phyloP scores from a whole-genome alignment of 2,888 invertebrate genomes.

The Rosalia funebris region DNA sequence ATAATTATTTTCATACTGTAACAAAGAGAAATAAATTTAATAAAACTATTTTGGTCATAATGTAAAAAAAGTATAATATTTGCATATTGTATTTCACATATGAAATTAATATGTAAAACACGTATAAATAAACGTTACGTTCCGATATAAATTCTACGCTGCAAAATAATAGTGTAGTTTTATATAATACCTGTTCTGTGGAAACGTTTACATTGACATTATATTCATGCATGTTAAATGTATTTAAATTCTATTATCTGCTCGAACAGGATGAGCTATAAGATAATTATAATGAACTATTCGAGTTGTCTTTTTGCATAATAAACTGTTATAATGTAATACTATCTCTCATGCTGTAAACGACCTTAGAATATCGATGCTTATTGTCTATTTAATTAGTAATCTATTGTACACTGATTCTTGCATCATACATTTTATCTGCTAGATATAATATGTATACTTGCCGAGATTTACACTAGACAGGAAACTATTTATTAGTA shows the following conservation, averaged over 20 bases:
- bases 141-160: too few species aligned
- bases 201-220: neutral
- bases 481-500: constrained; percentile 2
- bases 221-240: neutral
- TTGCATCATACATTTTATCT: constrained; percentile 5
- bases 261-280: constrained; percentile 9
- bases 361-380: constrained; percentile 14
- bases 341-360: constrained; percentile 6
- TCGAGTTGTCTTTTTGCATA: constrained; percentile 15
- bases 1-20: constrained; percentile 74
- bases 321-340: constrained; percentile 5
- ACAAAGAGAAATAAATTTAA: constrained; percentile 19
- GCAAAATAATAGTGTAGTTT: too few species aligned
- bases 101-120: too few species aligned
- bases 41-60: too few species aligned
- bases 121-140: too few species aligned
- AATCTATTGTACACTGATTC: neutral
- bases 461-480: neutral
- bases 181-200: neutral
- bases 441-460: constrained; percentile 4
- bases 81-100: too few species aligned
- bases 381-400: neutral
- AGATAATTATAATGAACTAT: constrained; percentile 12
- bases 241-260: constrained; percentile 8
- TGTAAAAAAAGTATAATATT: too few species aligned